These are phyloP conservation scores for Heliangelus exortis DNA, from an alignment of 2,797 vertebrate species.

Conservation along the genomic window DNA sequence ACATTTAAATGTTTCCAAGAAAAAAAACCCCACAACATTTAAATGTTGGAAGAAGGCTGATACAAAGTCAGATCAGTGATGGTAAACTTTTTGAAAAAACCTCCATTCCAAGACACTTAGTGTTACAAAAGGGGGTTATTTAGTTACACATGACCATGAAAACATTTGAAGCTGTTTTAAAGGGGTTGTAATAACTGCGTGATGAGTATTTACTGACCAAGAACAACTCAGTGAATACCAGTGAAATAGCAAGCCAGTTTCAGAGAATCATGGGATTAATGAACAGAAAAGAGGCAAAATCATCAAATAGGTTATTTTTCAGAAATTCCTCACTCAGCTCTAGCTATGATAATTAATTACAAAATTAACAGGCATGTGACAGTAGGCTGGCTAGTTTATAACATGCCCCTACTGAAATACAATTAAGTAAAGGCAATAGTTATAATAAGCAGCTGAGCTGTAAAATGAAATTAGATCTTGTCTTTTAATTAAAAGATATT, in stretches of 20 bases:
- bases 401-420: conserved; percentile 13
- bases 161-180: not conserved
- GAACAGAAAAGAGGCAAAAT: conserved; percentile 1
- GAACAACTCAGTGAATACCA: not conserved
- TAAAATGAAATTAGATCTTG: conserved; percentile 44
- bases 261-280: conserved; percentile 8
- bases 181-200: not conserved
- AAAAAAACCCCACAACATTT: not conserved
- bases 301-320: not conserved
- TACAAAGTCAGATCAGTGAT: not conserved
- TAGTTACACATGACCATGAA: not conserved
- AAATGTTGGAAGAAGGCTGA: not conserved
- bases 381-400: conserved; percentile 37
- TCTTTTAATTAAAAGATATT: conserved; percentile 29
- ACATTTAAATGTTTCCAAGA: not conserved
- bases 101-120: not conserved
- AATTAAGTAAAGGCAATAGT: conserved; percentile 50
- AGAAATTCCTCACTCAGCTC: conserved; percentile 12
- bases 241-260: not conserved
- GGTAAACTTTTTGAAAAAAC: not conserved
- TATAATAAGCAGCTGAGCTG: conserved; percentile 33
- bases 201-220: not conserved
- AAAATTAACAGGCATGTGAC: conserved; percentile 39
- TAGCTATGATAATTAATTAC: conserved; percentile 48
- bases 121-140: not conserved